Percentiles rank a stretch among this genome's conserved stretches.
Conservation (phyloP, 2,888 invertebrate species). For the Hofmannophila pseudospretella region DNA sequence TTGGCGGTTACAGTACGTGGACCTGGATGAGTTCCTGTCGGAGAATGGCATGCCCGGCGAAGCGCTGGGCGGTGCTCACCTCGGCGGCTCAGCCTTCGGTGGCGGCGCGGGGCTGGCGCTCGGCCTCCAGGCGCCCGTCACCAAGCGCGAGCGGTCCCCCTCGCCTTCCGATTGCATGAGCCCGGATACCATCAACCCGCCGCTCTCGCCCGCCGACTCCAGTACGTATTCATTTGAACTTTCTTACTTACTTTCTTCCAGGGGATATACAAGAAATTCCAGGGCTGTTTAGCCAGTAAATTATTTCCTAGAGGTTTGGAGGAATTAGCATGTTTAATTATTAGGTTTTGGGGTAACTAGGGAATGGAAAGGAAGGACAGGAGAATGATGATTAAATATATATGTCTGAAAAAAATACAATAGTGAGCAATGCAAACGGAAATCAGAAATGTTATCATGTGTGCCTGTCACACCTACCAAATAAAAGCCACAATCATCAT, state of each 20-base stretch:
- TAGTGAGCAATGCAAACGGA: too few relatives aligned
- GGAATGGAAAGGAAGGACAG: too few relatives aligned
- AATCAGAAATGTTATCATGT: too few relatives aligned
- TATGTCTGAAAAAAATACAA: too few relatives aligned
- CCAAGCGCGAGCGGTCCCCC: slow-evolving; percentile 91
- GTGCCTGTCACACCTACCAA: too few relatives aligned
- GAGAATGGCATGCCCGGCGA: slow-evolving; percentile 96
- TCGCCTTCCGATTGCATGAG: slow-evolving; percentile 93
- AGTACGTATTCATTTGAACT: slow-evolving; percentile 84
- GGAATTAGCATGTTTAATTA: too few relatives aligned
- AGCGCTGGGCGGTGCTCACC: slow-evolving; percentile 81
- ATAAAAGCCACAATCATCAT: too few relatives aligned
- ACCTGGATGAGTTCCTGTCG: slow-evolving; percentile 97
- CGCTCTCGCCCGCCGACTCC: slow-evolving; percentile 93
- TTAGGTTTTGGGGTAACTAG: too few relatives aligned
- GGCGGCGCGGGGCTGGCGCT: slow-evolving; percentile 77
- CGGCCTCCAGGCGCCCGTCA: slow-evolving; percentile 82
- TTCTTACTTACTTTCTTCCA: not conserved
- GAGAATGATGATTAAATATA: too few relatives aligned
- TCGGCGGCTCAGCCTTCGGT: slow-evolving; percentile 80
- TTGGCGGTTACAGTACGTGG: slow-evolving; percentile 88
- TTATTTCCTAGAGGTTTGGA: too few relatives aligned
- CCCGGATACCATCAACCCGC: slow-evolving; percentile 92
- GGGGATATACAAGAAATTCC: too few relatives aligned
- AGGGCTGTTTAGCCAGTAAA: too few relatives aligned